Percentiles rank a stretch among this genome's conserved stretches.
Conservation (phyloP, 2,888 invertebrate genomes). For the Chydorus sphaericus region DNA sequence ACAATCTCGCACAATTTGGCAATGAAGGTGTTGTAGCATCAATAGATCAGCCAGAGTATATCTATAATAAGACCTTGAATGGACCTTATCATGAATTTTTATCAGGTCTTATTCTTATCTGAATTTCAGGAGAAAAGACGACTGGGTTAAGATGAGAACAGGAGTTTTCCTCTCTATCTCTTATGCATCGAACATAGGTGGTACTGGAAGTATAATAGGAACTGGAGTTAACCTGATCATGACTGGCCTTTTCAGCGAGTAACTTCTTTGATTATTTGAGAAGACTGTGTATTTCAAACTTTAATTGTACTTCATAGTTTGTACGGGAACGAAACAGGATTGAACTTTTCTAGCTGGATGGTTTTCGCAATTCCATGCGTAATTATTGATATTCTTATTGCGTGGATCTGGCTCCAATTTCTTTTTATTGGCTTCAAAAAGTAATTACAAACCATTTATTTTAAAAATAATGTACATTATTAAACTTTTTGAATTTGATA, state of each 20-base stretch:
- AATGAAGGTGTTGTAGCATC: too few species aligned
- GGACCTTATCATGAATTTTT: too few species aligned
- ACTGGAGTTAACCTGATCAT: constrained; percentile 62
- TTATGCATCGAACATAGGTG: constrained; percentile 30
- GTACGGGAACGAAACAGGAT: constrained; percentile 42
- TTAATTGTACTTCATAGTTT: not conserved
- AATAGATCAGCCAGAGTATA: too few species aligned
- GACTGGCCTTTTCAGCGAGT: constrained; percentile 54
- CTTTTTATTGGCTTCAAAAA: constrained; percentile 47
- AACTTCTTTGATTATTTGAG: too few species aligned
- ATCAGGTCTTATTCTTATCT: too few species aligned
- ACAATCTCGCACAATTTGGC: too few species aligned
- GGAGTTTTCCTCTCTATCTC: constrained; percentile 36
- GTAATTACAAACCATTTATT: too few species aligned
- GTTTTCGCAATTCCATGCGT: constrained; percentile 70
- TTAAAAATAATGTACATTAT: too few species aligned
- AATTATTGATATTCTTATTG: constrained; percentile 57
- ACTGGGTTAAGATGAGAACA: too few species aligned
- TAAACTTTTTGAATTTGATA: not conserved
- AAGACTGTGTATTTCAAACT: constrained; percentile 5
- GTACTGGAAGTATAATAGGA: constrained; percentile 30
- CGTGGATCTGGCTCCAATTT: constrained; percentile 63
- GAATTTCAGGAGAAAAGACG: too few species aligned
- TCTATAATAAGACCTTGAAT: too few species aligned
- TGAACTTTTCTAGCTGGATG: constrained; percentile 84